Percentiles rank a stretch among this genome's conserved stretches.
Conservation (phyloP, 2,888 invertebrate species). For the Copidosoma aretas region DNA sequence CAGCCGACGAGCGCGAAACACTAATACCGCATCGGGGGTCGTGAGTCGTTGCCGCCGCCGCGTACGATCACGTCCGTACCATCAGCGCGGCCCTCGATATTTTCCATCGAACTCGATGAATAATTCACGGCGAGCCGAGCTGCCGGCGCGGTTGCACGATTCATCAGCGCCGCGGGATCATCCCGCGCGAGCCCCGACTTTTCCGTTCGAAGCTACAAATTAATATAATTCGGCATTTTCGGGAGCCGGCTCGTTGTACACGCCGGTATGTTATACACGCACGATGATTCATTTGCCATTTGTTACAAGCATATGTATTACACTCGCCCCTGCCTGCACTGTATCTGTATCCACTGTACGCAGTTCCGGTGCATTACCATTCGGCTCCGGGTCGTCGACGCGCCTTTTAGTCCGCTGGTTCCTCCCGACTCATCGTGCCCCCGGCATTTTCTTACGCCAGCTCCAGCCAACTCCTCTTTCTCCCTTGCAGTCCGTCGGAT, state of each 20-base stretch:
- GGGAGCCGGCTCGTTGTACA: neutral
- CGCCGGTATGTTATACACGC: no score
- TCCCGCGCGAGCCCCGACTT: neutral
- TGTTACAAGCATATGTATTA: no score
- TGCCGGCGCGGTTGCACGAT: constrained; percentile 9
- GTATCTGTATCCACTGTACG: neutral
- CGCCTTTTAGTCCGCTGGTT: no score
- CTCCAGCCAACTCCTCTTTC: constrained; percentile 34
- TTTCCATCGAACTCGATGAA: constrained; percentile 9
- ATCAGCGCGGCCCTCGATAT: no score
- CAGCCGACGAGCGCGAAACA: no score
- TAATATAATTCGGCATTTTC: constrained; percentile 2
- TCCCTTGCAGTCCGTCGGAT: constrained; percentile 29
- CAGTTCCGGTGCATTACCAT: neutral
- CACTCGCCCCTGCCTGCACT: no score
- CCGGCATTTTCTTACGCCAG: constrained; percentile 25
- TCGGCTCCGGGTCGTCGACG: constrained; percentile 2
- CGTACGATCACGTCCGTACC: no score
- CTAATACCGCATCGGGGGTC: no score
- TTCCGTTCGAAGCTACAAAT: neutral
- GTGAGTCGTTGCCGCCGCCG: no score
- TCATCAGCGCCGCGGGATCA: constrained; percentile 10
- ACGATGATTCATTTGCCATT: no score
- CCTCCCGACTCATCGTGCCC: constrained; percentile 1
- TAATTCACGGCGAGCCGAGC: constrained; percentile 7